Evolutionary conservation across 2,888 invertebrate species (phyloP).

Genomic region (Stenoptilia bipunctidactyla): DNA sequence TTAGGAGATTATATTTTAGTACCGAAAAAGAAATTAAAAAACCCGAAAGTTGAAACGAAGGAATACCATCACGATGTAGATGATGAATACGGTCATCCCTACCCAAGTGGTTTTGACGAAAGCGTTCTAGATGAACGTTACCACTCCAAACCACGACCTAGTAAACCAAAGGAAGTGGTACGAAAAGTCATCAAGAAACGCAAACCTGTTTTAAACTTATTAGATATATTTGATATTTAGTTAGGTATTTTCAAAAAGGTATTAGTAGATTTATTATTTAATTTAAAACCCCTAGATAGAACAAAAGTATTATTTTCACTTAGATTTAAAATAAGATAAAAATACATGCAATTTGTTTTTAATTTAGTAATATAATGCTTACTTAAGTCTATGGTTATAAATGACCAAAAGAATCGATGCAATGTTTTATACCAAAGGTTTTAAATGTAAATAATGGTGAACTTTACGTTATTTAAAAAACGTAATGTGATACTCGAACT

Average conservation of each 20-base stretch:
- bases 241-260: slow-evolving; percentile 13
- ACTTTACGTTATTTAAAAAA: no score
- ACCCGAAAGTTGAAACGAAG: slow-evolving; percentile 30
- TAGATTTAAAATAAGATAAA: no score
- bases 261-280: no score
- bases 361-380: no score
- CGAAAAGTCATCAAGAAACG: slow-evolving; percentile 51
- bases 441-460: no score
- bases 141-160: slow-evolving; percentile 28
- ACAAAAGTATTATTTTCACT: no score
- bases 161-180: slow-evolving; percentile 37
- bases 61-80: slow-evolving; percentile 39
- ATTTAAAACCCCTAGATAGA: no score
- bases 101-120: slow-evolving; percentile 26
- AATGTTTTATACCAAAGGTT: no score
- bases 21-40: slow-evolving; percentile 53
- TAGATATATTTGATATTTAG: slow-evolving; percentile 62
- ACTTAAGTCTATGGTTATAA: no score
- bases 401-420: no score
- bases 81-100: slow-evolving; percentile 44
- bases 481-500: no score
- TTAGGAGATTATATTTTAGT: slow-evolving; percentile 51
- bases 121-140: slow-evolving; percentile 36
- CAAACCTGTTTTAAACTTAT: slow-evolving; percentile 45
- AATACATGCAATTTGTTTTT: no score